Evolutionary conservation across 2,888 invertebrate genomes (phyloP).

Genomic region (Acanthococcus lagerstroemiae): DNA sequence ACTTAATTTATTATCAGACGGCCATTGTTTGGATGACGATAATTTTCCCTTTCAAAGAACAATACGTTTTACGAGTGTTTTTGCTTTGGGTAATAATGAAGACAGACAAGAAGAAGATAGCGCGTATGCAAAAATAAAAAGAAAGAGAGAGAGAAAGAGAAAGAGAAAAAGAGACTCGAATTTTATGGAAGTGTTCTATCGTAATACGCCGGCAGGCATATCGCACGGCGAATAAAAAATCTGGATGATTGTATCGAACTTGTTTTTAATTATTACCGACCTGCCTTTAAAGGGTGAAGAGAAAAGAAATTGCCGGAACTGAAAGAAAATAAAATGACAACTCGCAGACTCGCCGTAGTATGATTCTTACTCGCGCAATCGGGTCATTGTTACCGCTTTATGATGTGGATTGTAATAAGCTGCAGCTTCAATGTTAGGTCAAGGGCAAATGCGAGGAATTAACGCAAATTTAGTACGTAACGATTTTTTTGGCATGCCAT

Average conservation of each 20-base stretch:
- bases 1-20: no score
- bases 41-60: background rate
- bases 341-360: background rate
- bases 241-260: background rate
- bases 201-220: background rate
- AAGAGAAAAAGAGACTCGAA: background rate
- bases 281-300: no score
- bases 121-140: no score
- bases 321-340: background rate
- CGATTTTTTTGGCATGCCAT: no score
- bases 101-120: background rate
- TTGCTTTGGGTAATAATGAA: background rate
- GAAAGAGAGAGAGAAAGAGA: background rate
- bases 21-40: background rate
- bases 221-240: background rate
- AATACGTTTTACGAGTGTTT: no score
- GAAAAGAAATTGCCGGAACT: background rate
- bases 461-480: no score
- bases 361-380: slow-evolving; percentile 21
- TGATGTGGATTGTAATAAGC: slow-evolving; percentile 12
- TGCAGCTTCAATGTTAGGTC: slow-evolving; percentile 32
- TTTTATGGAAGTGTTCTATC: background rate
- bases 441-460: slow-evolving; percentile 22
- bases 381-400: slow-evolving; percentile 29
- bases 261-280: background rate